A percentile compares a stretch with the other conserved stretches of the same genome.
Conservation (phyloP, 2,113 vertebrate genomes). For the Natator depressus region DNA sequence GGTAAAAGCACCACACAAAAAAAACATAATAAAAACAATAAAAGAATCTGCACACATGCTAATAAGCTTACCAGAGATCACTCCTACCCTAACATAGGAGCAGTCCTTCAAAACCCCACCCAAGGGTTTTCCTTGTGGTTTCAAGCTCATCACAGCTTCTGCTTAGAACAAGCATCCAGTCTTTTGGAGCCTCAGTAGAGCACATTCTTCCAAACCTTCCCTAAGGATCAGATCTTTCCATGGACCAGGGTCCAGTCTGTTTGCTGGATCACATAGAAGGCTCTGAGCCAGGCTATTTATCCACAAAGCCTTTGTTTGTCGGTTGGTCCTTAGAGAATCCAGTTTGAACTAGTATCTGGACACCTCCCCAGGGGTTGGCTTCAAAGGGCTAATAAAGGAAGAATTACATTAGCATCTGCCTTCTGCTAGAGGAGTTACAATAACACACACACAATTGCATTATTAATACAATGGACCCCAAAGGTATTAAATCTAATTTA, state of each 20-base stretch:
- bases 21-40: not conserved
- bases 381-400: not conserved
- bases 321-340: not conserved
- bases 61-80: not conserved
- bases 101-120: not conserved
- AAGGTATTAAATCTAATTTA: not conserved
- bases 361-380: not conserved
- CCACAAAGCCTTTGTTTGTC: not conserved
- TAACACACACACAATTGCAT: not conserved
- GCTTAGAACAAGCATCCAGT: not conserved
- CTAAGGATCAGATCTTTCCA: not conserved
- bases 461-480: not conserved
- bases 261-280: not conserved
- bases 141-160: not conserved
- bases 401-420: not conserved
- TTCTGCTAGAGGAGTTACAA: not conserved
- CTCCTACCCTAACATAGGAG: not conserved
- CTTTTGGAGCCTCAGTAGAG: not conserved
- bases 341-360: not conserved
- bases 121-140: not conserved
- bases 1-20: not conserved
- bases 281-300: not conserved
- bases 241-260: not conserved
- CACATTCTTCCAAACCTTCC: not conserved
- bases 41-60: not conserved